Evolutionary conservation across 2,113 vertebrate species (phyloP), one percentile per base, ranked within the genome.

Genomic region (Ancistrus triradiatus): DNA sequence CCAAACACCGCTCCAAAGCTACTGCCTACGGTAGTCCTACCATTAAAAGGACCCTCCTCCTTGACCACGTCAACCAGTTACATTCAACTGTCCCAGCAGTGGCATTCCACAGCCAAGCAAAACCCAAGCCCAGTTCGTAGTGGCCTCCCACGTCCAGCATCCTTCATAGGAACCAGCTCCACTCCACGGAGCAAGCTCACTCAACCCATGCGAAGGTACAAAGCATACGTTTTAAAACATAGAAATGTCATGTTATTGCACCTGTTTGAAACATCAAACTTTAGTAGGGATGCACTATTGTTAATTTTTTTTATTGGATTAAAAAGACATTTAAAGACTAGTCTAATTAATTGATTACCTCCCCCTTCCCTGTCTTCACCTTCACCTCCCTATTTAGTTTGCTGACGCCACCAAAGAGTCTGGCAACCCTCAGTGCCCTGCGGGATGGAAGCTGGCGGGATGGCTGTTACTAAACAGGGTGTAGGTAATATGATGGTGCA

Each of bases 11-110:
- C 10, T 84, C 88, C 2, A 98, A 96, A 82, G 94, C 95, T 79
- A 95, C 91, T 4, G 93, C 95, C 25, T 95, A 96, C 0, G 92
- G 96, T 72, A 95, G 93, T 59, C 95, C 94, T 1, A 96, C 92
- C 0, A 78, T 97, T 27, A 94, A 95, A 78, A n/a, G 90, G 90
- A 58, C 80, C 80, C 0, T 74, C 63, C 2, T 69, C 63, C 46
- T 70, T 81, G 73, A 77, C 86, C 3, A 53, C 81, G 3, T 88
- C 91, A 69, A n/a, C n/a, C n/a, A n/a, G n/a, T 77, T 85, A 0
- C 91, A 89, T 76, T 60, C 85, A 0, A n/a, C 79, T 90, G 31
- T 2, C 87, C 78, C 64, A 77, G 42, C 76, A 88, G 88, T 1
- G 88, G 92, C 7, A 94, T 95, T 72, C 94, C 93, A 0, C 78